A percentile compares a stretch with the other conserved stretches of the same genome.
phyloP scores from a whole-genome alignment of 2,113 vertebrate genomes.

The Cinclus cinclus region DNA sequence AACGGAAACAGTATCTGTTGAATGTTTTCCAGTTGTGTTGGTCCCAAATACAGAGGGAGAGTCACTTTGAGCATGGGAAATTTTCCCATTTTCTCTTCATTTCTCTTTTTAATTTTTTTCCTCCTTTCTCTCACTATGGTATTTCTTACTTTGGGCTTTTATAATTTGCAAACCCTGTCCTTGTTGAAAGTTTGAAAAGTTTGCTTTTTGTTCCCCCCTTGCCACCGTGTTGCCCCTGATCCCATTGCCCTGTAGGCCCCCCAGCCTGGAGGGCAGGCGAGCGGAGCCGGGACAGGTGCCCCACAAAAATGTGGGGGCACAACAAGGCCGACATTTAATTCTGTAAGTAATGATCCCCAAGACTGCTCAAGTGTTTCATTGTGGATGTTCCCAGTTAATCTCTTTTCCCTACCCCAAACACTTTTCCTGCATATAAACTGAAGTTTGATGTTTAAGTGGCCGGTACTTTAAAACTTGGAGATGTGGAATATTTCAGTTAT shows the following conservation, averaged over 20 bases:
- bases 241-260: constrained; percentile 65
- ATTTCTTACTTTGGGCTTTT: constrained; percentile 10
- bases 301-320: constrained; percentile 79
- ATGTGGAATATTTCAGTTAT: background rate
- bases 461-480: background rate
- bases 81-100: background rate
- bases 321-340: constrained; percentile 77
- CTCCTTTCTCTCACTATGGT: background rate
- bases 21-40: background rate
- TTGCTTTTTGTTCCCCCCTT: constrained; percentile 67
- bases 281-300: constrained; percentile 74
- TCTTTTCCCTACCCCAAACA: background rate
- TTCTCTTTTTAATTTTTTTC: background rate
- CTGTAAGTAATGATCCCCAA: constrained; percentile 80
- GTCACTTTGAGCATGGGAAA: background rate
- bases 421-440: constrained; percentile 15
- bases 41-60: background rate
- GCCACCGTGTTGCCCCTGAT: constrained; percentile 55
- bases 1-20: background rate
- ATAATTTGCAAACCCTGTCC: constrained; percentile 28
- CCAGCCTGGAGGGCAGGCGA: constrained; percentile 76
- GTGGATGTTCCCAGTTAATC: constrained; percentile 13
- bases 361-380: background rate
- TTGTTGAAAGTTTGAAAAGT: constrained; percentile 69
- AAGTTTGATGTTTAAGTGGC: background rate